phyloP scores from a whole-genome alignment of 2,113 vertebrate species.

The Sapayoa aenigma region DNA sequence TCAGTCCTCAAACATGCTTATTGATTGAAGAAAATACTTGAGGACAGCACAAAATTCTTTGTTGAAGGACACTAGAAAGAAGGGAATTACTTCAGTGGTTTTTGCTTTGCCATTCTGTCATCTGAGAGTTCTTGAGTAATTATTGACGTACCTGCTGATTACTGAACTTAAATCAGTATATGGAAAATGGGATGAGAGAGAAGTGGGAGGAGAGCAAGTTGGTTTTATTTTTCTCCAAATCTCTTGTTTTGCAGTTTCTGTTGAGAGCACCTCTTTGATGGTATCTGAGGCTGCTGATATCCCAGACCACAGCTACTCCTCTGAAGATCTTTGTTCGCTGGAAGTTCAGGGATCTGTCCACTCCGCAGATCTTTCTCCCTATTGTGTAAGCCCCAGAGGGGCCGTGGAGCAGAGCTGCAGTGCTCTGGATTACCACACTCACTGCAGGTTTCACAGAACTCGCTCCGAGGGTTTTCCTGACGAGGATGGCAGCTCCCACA shows the following conservation, averaged over 20 bases:
- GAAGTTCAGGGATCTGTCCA: conserved; percentile 80
- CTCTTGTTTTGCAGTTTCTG: conserved; percentile 74
- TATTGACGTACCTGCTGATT: background rate
- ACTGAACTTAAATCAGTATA: background rate
- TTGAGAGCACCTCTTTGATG: conserved; percentile 81
- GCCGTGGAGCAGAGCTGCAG: conserved; percentile 71
- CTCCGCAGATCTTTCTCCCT: conserved; percentile 79
- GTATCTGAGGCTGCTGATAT: conserved; percentile 79
- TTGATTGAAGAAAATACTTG: background rate
- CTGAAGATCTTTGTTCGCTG: conserved; percentile 84
- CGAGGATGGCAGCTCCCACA: conserved; percentile 43
- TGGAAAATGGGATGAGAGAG: background rate
- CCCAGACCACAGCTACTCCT: conserved; percentile 80
- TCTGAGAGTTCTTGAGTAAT: background rate
- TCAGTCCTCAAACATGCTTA: background rate
- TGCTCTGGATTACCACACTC: conserved; percentile 71
- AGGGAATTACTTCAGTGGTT: background rate
- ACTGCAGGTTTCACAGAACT: conserved; percentile 56
- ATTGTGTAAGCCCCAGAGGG: conserved; percentile 66
- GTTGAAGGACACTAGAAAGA: background rate
- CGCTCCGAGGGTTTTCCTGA: conserved; percentile 57
- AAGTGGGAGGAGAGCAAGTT: no score
- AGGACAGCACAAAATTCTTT: background rate
- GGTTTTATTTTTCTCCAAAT: background rate
- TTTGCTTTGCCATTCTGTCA: background rate